These are phyloP conservation scores for Hemibagrus guttatus DNA, from an alignment of 2,797 vertebrate species.

Conservation along the genomic window DNA sequence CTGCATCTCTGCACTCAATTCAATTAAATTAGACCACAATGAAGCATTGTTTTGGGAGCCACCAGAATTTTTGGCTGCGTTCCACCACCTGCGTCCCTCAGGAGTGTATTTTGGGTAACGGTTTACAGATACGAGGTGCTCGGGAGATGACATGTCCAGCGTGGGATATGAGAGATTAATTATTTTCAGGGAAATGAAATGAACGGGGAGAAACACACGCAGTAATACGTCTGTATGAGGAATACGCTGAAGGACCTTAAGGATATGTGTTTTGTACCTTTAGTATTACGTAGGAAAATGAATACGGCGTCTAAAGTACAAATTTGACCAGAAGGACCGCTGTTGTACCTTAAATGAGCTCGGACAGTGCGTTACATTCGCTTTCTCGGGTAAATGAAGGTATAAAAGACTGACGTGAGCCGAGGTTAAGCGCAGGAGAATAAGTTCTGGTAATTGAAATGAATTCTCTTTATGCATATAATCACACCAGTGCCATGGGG, in stretches of 20 bases:
- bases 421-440: not conserved
- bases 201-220: not conserved
- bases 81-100: constrained; percentile 27
- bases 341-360: not conserved
- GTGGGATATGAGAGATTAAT: not conserved
- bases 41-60: constrained; percentile 19
- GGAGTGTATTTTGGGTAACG: constrained; percentile 45
- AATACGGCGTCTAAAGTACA: not conserved
- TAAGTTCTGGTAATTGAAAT: not conserved
- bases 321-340: not conserved
- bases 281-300: not conserved
- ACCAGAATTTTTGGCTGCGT: constrained; percentile 18
- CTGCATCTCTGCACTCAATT: not conserved
- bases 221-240: not conserved
- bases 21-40: constrained; percentile 1
- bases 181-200: not conserved
- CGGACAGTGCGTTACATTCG: not conserved
- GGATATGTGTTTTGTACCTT: not conserved
- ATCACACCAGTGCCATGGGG: not conserved
- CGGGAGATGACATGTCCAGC: not conserved
- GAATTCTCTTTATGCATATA: not conserved
- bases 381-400: not conserved
- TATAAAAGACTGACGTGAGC: not conserved
- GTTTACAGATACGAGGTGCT: not conserved
- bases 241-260: not conserved